phyloP scores from a whole-genome alignment of 53 echinoderm and acorn worm genomes.

The Mesocentrotus franciscanus region DNA sequence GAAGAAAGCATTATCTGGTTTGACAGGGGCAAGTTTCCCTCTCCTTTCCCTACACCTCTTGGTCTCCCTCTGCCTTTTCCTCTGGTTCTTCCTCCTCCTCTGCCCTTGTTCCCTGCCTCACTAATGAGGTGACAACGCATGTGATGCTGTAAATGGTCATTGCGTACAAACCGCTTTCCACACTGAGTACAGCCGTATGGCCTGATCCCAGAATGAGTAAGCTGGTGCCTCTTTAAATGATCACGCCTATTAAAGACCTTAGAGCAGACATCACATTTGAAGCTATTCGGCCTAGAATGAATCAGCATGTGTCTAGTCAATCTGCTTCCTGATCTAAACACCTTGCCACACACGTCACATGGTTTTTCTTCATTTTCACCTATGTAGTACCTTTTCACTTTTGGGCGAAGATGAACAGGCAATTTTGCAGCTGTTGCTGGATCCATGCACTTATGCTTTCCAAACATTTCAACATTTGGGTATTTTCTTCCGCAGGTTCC shows the following conservation, averaged over 20 bases:
- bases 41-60: slow-evolving; percentile 21
- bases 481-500: slow-evolving; percentile 67
- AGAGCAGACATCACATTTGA: slow-evolving; percentile 62
- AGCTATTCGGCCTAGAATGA: slow-evolving; percentile 52
- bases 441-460: slow-evolving; percentile 61
- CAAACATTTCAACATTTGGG: slow-evolving; percentile 61
- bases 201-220: slow-evolving; percentile 61
- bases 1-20: slow-evolving; percentile 67
- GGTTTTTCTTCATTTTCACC: slow-evolving; percentile 61
- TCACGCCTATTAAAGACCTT: slow-evolving; percentile 60
- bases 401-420: slow-evolving; percentile 36
- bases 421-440: slow-evolving; percentile 28
- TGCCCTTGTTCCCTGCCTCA: not conserved
- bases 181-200: slow-evolving; percentile 64
- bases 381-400: slow-evolving; percentile 41
- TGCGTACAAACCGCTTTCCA: slow-evolving; percentile 63
- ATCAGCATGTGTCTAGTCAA: slow-evolving; percentile 61
- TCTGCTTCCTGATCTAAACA: slow-evolving; percentile 60
- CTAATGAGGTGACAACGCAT: slow-evolving; percentile 43
- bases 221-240: slow-evolving; percentile 63
- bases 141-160: slow-evolving; percentile 63
- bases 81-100: not conserved
- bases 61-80: slow-evolving; percentile 11
- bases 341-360: slow-evolving; percentile 64
- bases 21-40: not conserved